Percentiles rank a stretch among this genome's conserved stretches.
Evolutionary conservation across 2,888 invertebrate species (phyloP).

Genomic region (Apantesis nais): DNA sequence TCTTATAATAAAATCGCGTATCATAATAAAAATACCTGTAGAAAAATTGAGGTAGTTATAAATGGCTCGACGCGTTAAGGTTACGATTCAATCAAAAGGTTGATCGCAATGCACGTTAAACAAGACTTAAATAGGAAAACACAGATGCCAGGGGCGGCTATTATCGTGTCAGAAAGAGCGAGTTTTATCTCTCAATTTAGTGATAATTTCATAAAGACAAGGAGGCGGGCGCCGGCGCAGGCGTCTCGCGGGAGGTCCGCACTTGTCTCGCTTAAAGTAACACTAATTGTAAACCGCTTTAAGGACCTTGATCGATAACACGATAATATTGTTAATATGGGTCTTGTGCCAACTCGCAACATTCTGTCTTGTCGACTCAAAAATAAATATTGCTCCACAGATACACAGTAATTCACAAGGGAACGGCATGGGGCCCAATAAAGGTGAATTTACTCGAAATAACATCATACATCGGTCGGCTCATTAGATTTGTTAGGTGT

Average conservation of each 20-base stretch:
- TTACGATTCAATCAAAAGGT: conserved; percentile 45
- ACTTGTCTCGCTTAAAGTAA: conserved; percentile 56
- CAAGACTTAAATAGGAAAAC: conserved; percentile 70
- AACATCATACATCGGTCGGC: conserved; percentile 30
- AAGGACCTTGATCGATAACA: conserved; percentile 78
- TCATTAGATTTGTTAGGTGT: conserved; percentile 51
- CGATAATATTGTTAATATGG: conserved; percentile 78
- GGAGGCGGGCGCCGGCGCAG: conserved; percentile 59
- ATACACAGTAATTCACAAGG: conserved; percentile 36
- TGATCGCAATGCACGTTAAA: conserved; percentile 46
- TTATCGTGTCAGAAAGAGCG: conserved; percentile 73
- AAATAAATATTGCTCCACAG: conserved; percentile 52
- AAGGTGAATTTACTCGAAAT: conserved; percentile 39
- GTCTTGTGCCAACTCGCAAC: conserved; percentile 61
- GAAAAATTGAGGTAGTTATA: conserved; percentile 13
- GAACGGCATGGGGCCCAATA: conserved; percentile 31
- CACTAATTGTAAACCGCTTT: conserved; percentile 78
- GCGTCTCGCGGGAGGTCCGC: conserved; percentile 70
- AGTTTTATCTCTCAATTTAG: conserved; percentile 81
- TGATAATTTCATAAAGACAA: conserved; percentile 76
- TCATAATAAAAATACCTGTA: not conserved
- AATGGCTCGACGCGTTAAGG: conserved; percentile 15
- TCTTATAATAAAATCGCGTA: not conserved
- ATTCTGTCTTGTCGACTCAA: conserved; percentile 62
- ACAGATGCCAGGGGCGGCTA: conserved; percentile 62